phyloP scores from a whole-genome alignment of 53 echinoderm and acorn worm species.

The Echinarachnius parma region DNA sequence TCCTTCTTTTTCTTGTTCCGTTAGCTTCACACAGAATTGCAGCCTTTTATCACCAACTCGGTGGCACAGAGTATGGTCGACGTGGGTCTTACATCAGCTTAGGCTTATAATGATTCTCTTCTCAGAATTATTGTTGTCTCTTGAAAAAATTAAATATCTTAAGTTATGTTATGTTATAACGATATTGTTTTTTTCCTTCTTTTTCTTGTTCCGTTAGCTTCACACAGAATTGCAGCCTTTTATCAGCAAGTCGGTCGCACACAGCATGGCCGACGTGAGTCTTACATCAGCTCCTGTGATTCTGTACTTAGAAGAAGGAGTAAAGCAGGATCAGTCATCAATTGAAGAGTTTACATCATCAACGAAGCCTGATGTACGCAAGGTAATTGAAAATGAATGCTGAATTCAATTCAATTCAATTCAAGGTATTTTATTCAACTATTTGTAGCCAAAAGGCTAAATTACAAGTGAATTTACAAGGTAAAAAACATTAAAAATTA shows the following conservation, averaged over 20 bases:
- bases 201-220: slow-evolving; percentile 31
- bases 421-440: background rate
- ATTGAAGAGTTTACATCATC: slow-evolving; percentile 9
- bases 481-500: background rate
- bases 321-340: slow-evolving; percentile 43
- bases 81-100: too few species aligned
- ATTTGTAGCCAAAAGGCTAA: background rate
- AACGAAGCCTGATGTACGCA: slow-evolving; percentile 13
- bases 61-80: too few species aligned
- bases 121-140: too few species aligned
- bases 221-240: slow-evolving; percentile 66
- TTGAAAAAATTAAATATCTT: too few species aligned
- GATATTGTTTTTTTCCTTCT: slow-evolving; percentile 9
- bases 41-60: too few species aligned
- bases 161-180: background rate
- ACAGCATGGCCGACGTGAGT: slow-evolving; percentile 33
- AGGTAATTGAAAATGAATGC: slow-evolving; percentile 16
- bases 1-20: too few species aligned
- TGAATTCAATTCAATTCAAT: too few species aligned
- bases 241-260: background rate
- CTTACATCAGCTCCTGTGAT: slow-evolving; percentile 70
- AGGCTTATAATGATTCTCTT: too few species aligned
- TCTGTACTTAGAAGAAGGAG: slow-evolving; percentile 43
- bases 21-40: too few species aligned
- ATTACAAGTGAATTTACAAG: background rate